phyloP scores from a whole-genome alignment of 2,797 vertebrate genomes.

The Spinus pinus region DNA sequence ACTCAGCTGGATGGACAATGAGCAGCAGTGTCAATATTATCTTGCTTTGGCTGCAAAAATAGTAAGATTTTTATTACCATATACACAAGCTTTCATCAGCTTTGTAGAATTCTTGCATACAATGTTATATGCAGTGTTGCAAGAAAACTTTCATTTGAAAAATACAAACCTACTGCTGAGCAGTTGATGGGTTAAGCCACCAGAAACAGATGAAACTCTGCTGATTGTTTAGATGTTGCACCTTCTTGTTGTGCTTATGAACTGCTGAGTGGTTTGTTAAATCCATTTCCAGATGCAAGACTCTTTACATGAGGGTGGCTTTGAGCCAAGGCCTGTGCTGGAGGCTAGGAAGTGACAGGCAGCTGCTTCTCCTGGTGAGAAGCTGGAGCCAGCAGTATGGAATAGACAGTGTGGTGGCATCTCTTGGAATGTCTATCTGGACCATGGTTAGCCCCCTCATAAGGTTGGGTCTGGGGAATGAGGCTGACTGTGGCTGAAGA shows the following conservation, averaged over 20 bases:
- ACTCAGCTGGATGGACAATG: neutral
- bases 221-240: neutral
- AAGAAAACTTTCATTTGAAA: neutral
- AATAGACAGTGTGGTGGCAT: neutral
- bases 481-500: neutral
- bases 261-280: neutral
- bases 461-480: neutral
- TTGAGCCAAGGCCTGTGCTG: neutral
- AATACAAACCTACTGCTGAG: neutral
- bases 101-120: neutral
- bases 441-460: neutral
- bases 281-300: neutral
- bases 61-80: neutral
- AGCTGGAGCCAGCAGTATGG: neutral
- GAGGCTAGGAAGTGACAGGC: neutral
- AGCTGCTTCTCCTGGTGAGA: neutral
- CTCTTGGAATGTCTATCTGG: neutral
- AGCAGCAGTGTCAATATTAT: neutral
- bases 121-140: neutral
- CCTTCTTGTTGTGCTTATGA: neutral
- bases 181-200: accelerated
- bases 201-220: neutral
- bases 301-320: neutral
- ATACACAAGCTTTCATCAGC: neutral
- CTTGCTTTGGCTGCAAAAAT: neutral